phyloP scores from a whole-genome alignment of 2,797 vertebrate genomes.

The Columba guinea region DNA sequence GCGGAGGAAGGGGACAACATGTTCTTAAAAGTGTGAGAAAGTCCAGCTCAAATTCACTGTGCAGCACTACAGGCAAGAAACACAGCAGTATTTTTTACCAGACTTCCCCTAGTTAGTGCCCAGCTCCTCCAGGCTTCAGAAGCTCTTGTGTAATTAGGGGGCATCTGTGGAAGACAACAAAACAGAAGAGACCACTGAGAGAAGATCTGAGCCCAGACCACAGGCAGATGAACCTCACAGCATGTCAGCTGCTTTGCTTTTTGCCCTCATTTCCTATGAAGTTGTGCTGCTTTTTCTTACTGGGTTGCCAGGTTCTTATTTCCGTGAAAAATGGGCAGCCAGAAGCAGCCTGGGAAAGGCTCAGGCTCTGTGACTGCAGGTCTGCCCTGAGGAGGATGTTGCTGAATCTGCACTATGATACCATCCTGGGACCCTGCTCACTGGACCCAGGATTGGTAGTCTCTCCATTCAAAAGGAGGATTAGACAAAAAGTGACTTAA shows the following conservation, averaged over 20 bases:
- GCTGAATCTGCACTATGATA: neutral
- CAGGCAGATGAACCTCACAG: neutral
- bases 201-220: neutral
- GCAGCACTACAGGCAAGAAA: neutral
- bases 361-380: neutral
- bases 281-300: neutral
- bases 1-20: neutral
- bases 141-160: neutral
- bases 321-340: neutral
- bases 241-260: neutral
- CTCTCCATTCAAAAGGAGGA: neutral
- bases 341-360: neutral
- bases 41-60: neutral
- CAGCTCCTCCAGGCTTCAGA: neutral
- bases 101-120: neutral
- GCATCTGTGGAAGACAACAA: neutral
- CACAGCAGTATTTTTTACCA: neutral
- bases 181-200: neutral
- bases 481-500: neutral
- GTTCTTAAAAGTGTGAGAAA: neutral
- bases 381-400: neutral
- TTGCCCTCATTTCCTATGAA: neutral
- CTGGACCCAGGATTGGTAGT: neutral
- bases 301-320: neutral
- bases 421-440: neutral